A percentile compares a stretch with the other conserved stretches of the same genome.
Conservation (phyloP, 1,140 invertebrate genomes). For the Capitella teleta region DNA sequence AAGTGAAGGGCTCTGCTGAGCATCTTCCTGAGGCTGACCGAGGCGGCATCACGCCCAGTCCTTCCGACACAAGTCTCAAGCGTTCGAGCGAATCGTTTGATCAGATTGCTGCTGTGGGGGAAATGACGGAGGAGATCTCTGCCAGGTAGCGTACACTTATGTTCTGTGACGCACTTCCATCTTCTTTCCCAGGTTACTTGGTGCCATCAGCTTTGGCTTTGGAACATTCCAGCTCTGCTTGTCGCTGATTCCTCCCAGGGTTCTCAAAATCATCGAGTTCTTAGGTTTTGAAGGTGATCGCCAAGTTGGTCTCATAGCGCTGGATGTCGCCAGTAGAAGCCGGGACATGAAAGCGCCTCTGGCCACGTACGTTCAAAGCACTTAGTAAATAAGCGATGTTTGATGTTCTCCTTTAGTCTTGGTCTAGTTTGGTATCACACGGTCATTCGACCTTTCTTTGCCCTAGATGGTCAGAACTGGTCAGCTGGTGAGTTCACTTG, state of each 20-base stretch:
- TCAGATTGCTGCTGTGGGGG: too few species aligned
- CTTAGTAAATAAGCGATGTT: too few species aligned
- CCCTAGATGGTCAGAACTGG: conserved; percentile 53
- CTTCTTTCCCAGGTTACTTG: too few species aligned
- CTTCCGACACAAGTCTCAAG: too few species aligned
- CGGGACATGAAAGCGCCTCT: conserved; percentile 61
- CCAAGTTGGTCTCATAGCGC: conserved; percentile 49
- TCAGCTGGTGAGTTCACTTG: conserved; percentile 39
- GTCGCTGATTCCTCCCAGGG: conserved; percentile 56
- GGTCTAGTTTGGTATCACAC: conserved; percentile 64
- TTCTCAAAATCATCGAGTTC: conserved; percentile 56
- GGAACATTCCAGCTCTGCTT: conserved; percentile 60
- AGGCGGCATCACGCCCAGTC: too few species aligned
- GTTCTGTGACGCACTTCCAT: too few species aligned
- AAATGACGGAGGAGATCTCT: too few species aligned
- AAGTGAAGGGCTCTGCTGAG: too few species aligned
- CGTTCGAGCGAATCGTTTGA: too few species aligned
- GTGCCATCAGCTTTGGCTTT: conserved; percentile 61
- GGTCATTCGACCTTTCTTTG: conserved; percentile 60
- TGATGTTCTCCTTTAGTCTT: conserved; percentile 45
- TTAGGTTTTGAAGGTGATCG: conserved; percentile 62
- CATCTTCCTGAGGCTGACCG: too few species aligned
- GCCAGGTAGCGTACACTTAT: too few species aligned
- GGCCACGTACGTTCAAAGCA: conserved; percentile 52
- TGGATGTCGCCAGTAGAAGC: conserved; percentile 55